phyloP scores from a whole-genome alignment of 2,888 invertebrate genomes.

The Aphidius colemani region DNA sequence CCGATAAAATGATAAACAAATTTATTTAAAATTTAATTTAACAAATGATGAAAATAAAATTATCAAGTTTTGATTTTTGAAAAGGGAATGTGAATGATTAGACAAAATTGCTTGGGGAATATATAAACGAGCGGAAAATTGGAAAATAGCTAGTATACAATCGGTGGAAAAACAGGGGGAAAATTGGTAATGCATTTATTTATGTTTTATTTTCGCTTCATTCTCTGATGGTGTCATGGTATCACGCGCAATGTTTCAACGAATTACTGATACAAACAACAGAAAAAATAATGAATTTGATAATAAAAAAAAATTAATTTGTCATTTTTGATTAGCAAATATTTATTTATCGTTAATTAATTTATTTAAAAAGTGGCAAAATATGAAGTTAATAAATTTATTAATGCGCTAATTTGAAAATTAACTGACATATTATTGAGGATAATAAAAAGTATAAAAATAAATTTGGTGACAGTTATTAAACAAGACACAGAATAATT shows the following conservation, averaged over 20 bases:
- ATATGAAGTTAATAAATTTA: too few relatives aligned
- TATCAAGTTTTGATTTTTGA: conserved; percentile 8
- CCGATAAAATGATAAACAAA: too few relatives aligned
- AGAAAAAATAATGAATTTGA: not conserved
- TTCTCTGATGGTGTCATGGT: conserved; percentile 37
- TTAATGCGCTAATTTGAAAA: too few relatives aligned
- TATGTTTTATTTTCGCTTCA: conserved; percentile 12
- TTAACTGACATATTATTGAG: too few relatives aligned
- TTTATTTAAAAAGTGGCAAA: too few relatives aligned
- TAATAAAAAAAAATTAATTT: too few relatives aligned
- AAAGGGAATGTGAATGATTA: conserved; percentile 37
- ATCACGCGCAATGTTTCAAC: conserved; percentile 17
- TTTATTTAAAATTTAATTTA: conserved; percentile 25
- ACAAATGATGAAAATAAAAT: conserved; percentile 28
- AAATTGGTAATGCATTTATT: conserved; percentile 4
- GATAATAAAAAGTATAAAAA: not conserved
- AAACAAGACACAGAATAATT: conserved; percentile 9
- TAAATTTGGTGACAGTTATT: conserved; percentile 11
- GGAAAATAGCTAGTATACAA: conserved; percentile 28
- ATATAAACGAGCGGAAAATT: conserved; percentile 31
- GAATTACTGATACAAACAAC: conserved; percentile 11
- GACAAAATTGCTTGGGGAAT: conserved; percentile 29
- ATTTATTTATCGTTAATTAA: not conserved
- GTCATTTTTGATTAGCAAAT: not conserved
- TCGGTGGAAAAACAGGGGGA: conserved; percentile 5